Conservation (phyloP, 2,113 vertebrate genomes). For the Gymnogyps californianus region DNA sequence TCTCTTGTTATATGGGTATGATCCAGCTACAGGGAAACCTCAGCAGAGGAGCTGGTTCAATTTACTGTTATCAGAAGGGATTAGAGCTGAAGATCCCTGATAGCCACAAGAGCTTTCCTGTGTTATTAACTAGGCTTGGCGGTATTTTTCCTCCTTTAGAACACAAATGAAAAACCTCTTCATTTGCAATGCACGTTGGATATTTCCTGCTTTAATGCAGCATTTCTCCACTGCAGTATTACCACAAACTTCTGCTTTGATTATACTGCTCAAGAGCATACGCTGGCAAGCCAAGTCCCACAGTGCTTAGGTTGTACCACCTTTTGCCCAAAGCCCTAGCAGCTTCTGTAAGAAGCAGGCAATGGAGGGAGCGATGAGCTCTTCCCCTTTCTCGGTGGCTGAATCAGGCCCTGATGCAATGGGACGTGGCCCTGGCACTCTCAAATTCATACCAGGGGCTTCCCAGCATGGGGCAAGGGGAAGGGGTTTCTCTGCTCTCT, state of each 20-base stretch:
- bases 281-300: background rate
- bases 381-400: background rate
- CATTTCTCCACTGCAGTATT: background rate
- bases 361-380: background rate
- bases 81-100: conserved; percentile 52
- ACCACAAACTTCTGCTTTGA: background rate
- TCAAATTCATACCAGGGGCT: background rate
- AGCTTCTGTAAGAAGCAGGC: background rate
- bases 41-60: conserved; percentile 38
- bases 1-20: conserved; percentile 36
- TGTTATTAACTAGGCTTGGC: conserved; percentile 46
- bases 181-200: conserved; percentile 27
- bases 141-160: conserved; percentile 24
- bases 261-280: background rate
- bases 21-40: conserved; percentile 31
- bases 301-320: background rate
- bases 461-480: background rate
- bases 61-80: conserved; percentile 60
- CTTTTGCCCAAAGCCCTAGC: background rate
- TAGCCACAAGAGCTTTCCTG: conserved; percentile 43
- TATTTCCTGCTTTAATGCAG: conserved; percentile 13
- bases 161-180: conserved; percentile 35
- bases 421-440: background rate
- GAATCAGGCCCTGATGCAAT: background rate
- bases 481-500: background rate